These are phyloP conservation scores for Cetoscarus ocellatus DNA, from an alignment of 2,797 vertebrate genomes.

Conservation along the genomic window DNA sequence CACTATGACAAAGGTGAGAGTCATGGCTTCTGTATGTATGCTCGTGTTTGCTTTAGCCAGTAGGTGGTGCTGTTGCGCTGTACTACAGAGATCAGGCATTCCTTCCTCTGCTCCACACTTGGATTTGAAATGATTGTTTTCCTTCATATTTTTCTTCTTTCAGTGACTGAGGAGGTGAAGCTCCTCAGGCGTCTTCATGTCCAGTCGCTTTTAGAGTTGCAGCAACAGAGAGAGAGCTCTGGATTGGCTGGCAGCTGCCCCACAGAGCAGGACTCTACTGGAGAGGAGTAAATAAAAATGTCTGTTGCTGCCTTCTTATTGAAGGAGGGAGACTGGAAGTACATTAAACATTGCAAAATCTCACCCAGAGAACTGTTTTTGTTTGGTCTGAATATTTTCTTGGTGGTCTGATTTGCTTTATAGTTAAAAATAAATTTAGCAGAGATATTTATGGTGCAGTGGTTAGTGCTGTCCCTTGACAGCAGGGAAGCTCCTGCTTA, in stretches of 20 bases:
- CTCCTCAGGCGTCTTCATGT: slow-evolving; percentile 80
- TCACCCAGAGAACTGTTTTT: background rate
- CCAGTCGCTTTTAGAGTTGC: slow-evolving; percentile 79
- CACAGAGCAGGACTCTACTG: background rate
- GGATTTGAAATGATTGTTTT: background rate
- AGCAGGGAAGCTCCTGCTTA: too few relatives aligned
- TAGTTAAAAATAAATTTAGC: too few relatives aligned
- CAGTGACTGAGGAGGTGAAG: slow-evolving; percentile 84
- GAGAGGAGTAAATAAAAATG: slow-evolving; percentile 18
- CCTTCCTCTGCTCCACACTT: background rate
- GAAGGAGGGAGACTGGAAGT: background rate
- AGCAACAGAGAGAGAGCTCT: slow-evolving; percentile 48
- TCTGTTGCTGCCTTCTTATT: background rate
- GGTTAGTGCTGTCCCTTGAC: too few relatives aligned
- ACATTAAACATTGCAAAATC: background rate
- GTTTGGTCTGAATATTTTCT: background rate
- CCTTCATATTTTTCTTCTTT: background rate
- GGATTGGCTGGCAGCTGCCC: background rate
- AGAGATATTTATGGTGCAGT: too few relatives aligned
- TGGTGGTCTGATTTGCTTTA: background rate
- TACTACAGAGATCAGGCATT: background rate
- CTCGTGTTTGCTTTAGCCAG: slow-evolving; percentile 22
- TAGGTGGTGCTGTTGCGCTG: slow-evolving; percentile 63
- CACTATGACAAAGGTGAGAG: slow-evolving; percentile 82
- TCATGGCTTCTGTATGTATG: background rate